Evolutionary conservation across 2,888 invertebrate genomes (phyloP).

Genomic region (Isotomurus palustris): DNA sequence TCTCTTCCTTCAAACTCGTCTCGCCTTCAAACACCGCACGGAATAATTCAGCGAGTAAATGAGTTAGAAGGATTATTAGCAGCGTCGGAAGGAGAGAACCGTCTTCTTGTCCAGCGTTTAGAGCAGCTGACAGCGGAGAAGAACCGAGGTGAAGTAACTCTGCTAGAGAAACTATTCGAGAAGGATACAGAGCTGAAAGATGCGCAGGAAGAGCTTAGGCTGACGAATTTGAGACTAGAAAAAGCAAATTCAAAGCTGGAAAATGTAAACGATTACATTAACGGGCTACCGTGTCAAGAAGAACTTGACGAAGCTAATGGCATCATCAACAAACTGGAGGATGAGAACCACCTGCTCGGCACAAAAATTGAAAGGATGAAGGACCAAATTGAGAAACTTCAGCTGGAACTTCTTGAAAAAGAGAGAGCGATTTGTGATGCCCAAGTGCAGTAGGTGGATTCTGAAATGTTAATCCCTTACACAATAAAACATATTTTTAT

Average conservation of each 20-base stretch:
- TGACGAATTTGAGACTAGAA: constrained; percentile 26
- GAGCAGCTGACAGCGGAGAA: constrained; percentile 26
- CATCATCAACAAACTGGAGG: constrained; percentile 19
- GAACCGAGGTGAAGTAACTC: constrained; percentile 29
- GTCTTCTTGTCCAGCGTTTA: constrained; percentile 27
- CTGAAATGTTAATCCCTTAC: no score
- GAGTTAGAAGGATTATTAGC: constrained; percentile 41
- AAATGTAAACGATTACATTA: constrained; percentile 37
- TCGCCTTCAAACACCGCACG: constrained; percentile 19
- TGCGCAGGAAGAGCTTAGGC: constrained; percentile 18
- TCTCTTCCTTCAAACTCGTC: constrained; percentile 12
- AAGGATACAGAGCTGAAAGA: constrained; percentile 31
- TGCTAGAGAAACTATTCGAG: constrained; percentile 24
- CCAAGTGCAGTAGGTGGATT: constrained; percentile 13
- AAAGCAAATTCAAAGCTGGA: constrained; percentile 29
- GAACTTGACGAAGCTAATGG: constrained; percentile 38
- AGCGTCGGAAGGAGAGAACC: constrained; percentile 41
- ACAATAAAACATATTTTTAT: not conserved
- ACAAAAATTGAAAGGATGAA: constrained; percentile 25
- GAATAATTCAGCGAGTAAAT: constrained; percentile 32
- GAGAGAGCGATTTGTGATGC: constrained; percentile 20
- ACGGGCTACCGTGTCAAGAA: constrained; percentile 37
- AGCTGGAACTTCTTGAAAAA: constrained; percentile 19
- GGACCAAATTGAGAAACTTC: constrained; percentile 11
- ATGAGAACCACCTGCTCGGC: constrained; percentile 27